Percentiles rank a stretch among this genome's conserved stretches.
These are phyloP conservation scores for Arctopsyche grandis DNA, from an alignment of 1,140 invertebrate genomes.

Conservation along the genomic window DNA sequence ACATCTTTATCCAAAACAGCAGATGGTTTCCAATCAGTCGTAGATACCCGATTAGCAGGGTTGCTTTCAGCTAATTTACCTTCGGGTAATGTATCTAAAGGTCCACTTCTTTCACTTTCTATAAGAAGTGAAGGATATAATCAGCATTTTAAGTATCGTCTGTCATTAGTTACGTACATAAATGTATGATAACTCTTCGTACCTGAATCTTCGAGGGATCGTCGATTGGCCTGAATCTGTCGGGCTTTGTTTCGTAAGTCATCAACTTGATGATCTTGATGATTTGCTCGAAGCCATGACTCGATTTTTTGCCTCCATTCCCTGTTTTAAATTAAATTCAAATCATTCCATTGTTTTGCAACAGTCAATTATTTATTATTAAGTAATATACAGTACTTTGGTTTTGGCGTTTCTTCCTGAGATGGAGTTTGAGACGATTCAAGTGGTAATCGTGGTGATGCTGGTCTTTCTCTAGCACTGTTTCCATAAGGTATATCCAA, in stretches of 20 bases:
- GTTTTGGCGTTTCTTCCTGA: constrained; percentile 59
- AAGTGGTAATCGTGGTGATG: constrained; percentile 71
- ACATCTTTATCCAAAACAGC: constrained; percentile 83
- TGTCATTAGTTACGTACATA: constrained; percentile 22
- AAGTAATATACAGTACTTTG: constrained; percentile 58
- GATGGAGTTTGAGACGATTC: constrained; percentile 61
- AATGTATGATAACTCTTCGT: constrained; percentile 43
- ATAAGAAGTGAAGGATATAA: constrained; percentile 45
- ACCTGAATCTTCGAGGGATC: constrained; percentile 86
- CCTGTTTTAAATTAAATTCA: constrained; percentile 58
- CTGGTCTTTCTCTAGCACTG: constrained; percentile 77
- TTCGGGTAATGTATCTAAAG: constrained; percentile 78
- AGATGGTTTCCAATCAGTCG: constrained; percentile 80
- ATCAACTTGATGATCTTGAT: constrained; percentile 78
- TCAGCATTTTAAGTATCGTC: constrained; percentile 4
- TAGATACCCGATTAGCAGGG: constrained; percentile 20
- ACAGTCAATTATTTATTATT: not conserved
- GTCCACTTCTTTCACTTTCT: constrained; percentile 79
- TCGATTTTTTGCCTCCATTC: constrained; percentile 90
- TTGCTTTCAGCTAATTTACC: constrained; percentile 57
- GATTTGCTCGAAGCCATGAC: constrained; percentile 88
- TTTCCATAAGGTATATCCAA: constrained; percentile 72
- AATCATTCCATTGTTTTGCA: not conserved
- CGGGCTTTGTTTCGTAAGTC: constrained; percentile 72
- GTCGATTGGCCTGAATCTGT: constrained; percentile 73